phyloP scores from a whole-genome alignment of 2,113 vertebrate genomes.

The Epinephelus lanceolatus region DNA sequence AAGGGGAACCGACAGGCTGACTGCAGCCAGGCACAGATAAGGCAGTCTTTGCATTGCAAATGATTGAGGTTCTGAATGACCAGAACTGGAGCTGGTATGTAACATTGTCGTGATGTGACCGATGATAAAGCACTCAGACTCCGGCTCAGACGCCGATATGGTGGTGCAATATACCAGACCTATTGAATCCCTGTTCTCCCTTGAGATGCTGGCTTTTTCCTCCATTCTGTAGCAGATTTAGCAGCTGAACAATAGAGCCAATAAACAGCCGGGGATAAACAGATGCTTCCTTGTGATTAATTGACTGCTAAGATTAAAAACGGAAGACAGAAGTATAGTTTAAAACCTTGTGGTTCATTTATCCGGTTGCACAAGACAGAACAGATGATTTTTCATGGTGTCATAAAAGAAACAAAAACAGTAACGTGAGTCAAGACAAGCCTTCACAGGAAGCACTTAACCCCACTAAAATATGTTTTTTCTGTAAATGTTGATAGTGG shows the following conservation, averaged over 20 bases:
- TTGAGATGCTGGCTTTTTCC: slow-evolving; percentile 32
- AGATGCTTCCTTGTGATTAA: slow-evolving; percentile 50
- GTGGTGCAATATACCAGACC: slow-evolving; percentile 29
- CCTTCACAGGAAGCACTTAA: slow-evolving; percentile 6
- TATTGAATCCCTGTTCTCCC: slow-evolving; percentile 48
- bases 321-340: slow-evolving; percentile 19
- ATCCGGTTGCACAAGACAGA: neutral
- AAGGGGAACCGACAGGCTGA: slow-evolving; percentile 27
- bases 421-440: slow-evolving; percentile 8
- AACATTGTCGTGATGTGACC: slow-evolving; percentile 36
- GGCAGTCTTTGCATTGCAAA: slow-evolving; percentile 74
- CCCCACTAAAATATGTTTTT: neutral
- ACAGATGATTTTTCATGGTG: neutral
- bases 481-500: slow-evolving; percentile 38
- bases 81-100: slow-evolving; percentile 16
- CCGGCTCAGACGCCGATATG: slow-evolving; percentile 25
- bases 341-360: neutral
- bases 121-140: slow-evolving; percentile 57
- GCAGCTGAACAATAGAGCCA: slow-evolving; percentile 46
- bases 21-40: slow-evolving; percentile 61
- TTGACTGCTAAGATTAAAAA: slow-evolving; percentile 30
- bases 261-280: slow-evolving; percentile 37
- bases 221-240: slow-evolving; percentile 49
- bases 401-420: slow-evolving; percentile 20
- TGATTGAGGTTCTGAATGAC: slow-evolving; percentile 54